Percentiles rank a stretch among this genome's conserved stretches.
Conservation (phyloP, 2,888 invertebrate genomes). For the Aphidoletes aphidimyza region DNA sequence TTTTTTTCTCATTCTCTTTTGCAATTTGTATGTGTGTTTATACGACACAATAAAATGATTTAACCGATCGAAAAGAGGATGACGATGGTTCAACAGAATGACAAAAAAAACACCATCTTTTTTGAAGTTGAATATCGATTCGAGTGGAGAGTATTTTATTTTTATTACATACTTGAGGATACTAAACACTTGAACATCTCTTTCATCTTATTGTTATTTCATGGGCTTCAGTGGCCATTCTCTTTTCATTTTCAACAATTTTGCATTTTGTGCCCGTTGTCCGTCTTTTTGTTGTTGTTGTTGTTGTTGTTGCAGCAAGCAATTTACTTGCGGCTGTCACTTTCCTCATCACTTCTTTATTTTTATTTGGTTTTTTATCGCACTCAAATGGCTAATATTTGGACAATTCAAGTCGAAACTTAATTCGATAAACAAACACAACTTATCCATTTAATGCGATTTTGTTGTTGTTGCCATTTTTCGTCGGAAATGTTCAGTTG, state of each 20-base stretch:
- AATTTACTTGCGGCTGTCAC: no score
- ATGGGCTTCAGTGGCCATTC: background rate
- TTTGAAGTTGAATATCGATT: background rate
- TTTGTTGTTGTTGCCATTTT: background rate
- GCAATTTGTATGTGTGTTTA: no score
- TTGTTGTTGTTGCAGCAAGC: no score
- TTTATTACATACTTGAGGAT: background rate
- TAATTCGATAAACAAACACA: background rate
- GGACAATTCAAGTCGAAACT: background rate
- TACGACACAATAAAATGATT: no score
- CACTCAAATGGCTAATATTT: background rate
- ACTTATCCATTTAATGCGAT: background rate
- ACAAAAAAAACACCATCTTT: background rate
- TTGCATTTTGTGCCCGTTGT: no score
- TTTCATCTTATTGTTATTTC: constrained; percentile 19
- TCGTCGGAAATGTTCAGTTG: background rate
- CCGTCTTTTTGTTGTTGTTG: no score
- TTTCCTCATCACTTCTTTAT: no score
- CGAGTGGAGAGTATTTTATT: background rate
- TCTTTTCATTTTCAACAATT: background rate
- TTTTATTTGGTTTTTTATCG: background rate
- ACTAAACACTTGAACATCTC: background rate
- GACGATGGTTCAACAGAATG: background rate
- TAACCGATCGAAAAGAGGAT: background rate
- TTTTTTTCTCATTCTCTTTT: no score